phyloP scores from a whole-genome alignment of 1,140 invertebrate genomes.

The Ceratoteleas bidentatus region DNA sequence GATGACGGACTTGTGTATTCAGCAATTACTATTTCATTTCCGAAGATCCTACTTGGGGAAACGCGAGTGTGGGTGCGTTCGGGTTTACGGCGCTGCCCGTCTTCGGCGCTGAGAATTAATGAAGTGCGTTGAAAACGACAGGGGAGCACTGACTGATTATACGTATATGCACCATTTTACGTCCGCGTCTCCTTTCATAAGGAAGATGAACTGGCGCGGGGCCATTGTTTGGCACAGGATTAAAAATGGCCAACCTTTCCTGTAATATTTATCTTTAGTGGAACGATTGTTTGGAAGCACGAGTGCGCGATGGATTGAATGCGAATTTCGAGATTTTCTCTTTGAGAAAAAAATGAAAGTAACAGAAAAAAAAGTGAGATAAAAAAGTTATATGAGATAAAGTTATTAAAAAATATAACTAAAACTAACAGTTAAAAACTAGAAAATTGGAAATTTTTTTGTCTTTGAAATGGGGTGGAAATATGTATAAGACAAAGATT shows the following conservation, averaged over 20 bases:
- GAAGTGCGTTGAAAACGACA: conserved; percentile 63
- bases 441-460: no score
- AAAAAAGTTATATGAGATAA: no score
- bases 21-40: conserved; percentile 66
- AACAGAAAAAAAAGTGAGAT: no score
- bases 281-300: conserved; percentile 6
- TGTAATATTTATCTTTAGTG: conserved; percentile 31
- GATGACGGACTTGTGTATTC: conserved; percentile 62
- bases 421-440: no score
- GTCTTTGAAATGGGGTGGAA: no score
- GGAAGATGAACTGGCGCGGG: conserved; percentile 44
- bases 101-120: conserved; percentile 53
- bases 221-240: conserved; percentile 47
- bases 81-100: conserved; percentile 33
- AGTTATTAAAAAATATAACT: no score
- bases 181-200: conserved; percentile 44
- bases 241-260: conserved; percentile 34
- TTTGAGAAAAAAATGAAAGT: no score
- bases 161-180: conserved; percentile 48
- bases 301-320: no score
- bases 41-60: conserved; percentile 50
- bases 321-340: no score
- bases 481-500: no score
- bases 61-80: conserved; percentile 22
- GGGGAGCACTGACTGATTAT: conserved; percentile 52